Conservation (phyloP, 2,797 vertebrate species). For the Tenualosa thibaudeaui region DNA sequence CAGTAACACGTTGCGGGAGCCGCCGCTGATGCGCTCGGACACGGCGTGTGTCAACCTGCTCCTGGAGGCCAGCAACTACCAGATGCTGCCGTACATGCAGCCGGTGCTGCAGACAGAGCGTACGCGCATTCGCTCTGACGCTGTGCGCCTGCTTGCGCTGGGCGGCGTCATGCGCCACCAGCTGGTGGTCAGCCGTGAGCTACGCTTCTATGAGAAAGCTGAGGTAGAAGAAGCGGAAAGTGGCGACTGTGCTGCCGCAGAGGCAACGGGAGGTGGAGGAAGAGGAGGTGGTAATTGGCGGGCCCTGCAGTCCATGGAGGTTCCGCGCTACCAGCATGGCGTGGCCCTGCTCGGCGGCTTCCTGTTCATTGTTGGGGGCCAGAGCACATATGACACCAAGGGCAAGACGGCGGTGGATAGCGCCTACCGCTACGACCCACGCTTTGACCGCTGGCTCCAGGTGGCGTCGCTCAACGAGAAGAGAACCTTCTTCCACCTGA, state of each 20-base stretch:
- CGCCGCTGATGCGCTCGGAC: constrained; percentile 70
- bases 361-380: constrained; percentile 82
- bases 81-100: constrained; percentile 84
- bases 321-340: constrained; percentile 79
- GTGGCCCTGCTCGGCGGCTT: constrained; percentile 79
- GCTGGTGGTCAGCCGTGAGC: constrained; percentile 79
- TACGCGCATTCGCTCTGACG: constrained; percentile 75
- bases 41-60: constrained; percentile 78
- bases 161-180: constrained; percentile 83
- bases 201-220: constrained; percentile 74
- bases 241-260: background rate
- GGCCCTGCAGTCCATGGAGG: constrained; percentile 77
- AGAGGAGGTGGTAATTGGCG: constrained; percentile 61
- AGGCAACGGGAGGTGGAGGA: background rate
- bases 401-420: constrained; percentile 83
- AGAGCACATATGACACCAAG: constrained; percentile 83
- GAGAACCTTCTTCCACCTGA: constrained; percentile 82
- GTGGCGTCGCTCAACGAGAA: constrained; percentile 79
- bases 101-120: constrained; percentile 76
- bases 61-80: constrained; percentile 83
- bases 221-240: constrained; percentile 35
- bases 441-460: constrained; percentile 80
- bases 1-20: background rate
- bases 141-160: constrained; percentile 74
- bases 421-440: constrained; percentile 79